These are phyloP conservation scores for Clarias macrocephalus DNA, from an alignment of 2,113 vertebrate species.

Conservation along the genomic window DNA sequence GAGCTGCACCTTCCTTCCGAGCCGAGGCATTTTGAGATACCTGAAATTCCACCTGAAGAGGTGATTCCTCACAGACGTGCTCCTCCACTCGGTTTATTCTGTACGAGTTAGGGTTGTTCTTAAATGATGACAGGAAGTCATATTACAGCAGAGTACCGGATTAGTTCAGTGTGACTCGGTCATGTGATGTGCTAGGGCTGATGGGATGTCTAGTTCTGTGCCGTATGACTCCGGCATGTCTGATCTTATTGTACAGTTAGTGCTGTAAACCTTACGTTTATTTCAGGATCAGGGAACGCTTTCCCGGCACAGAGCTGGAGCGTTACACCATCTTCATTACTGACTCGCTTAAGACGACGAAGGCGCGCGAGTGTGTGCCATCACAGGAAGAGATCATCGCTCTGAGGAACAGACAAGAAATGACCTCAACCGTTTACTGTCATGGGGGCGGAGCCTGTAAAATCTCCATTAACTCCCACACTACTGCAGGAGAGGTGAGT, in stretches of 20 bases:
- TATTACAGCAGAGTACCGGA: neutral
- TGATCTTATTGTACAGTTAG: neutral
- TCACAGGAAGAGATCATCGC: constrained; percentile 90
- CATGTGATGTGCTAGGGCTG: neutral
- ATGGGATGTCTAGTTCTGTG: neutral
- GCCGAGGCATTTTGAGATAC: constrained; percentile 85
- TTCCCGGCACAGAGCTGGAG: constrained; percentile 82
- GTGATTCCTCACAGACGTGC: constrained; percentile 36
- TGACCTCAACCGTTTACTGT: constrained; percentile 90
- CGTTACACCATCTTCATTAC: constrained; percentile 81
- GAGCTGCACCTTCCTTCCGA: constrained; percentile 88
- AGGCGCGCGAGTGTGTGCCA: constrained; percentile 86
- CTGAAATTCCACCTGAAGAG: constrained; percentile 89
- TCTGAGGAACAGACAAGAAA: constrained; percentile 85
- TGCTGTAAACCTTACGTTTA: neutral
- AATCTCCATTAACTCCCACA: constrained; percentile 92
- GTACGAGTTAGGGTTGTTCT: neutral
- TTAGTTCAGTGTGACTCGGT: neutral
- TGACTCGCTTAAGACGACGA: constrained; percentile 88
- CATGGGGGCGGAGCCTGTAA: constrained; percentile 92
- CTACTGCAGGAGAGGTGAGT: constrained; percentile 72
- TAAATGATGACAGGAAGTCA: neutral
- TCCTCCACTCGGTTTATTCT: neutral
- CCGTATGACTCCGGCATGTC: neutral
- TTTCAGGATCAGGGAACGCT: constrained; percentile 81